phyloP scores from a whole-genome alignment of 2,888 invertebrate genomes.

The Aspidapion aeneum region DNA sequence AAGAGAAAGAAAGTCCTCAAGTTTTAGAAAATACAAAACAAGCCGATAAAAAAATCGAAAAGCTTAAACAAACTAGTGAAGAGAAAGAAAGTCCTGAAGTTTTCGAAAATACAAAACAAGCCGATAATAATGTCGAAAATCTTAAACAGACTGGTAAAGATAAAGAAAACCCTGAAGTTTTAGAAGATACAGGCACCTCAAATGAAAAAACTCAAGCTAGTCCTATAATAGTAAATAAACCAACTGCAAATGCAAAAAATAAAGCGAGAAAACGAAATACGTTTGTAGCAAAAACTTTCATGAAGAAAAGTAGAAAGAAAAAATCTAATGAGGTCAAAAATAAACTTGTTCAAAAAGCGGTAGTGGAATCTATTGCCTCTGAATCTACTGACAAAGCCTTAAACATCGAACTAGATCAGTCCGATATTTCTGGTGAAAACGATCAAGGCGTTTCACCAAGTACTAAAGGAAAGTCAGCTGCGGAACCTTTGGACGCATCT shows the following conservation, averaged over 20 bases:
- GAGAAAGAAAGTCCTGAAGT: no score
- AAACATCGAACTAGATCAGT: slow-evolving; percentile 15
- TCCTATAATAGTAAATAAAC: not conserved
- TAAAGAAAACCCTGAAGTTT: not conserved
- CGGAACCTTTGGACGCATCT: not conserved
- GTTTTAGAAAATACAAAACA: not conserved
- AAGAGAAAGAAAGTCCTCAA: not conserved
- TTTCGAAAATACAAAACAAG: no score
- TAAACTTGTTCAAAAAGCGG: not conserved
- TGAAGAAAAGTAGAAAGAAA: not conserved
- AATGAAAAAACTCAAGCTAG: not conserved
- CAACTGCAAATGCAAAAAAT: not conserved
- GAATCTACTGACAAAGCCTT: not conserved
- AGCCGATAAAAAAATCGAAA: not conserved
- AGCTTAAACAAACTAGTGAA: not conserved
- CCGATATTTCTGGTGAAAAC: not conserved
- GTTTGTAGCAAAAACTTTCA: not conserved
- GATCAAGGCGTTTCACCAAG: not conserved
- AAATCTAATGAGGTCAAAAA: slow-evolving; percentile 3
- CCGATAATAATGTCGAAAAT: no score
- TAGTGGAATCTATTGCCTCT: not conserved
- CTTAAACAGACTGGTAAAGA: no score
- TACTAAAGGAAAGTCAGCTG: not conserved
- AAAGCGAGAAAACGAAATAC: not conserved
- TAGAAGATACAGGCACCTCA: not conserved